Evolutionary conservation across 2,888 invertebrate genomes (phyloP), one percentile per base, ranked within the genome.

Genomic region (Drosophila rellima): DNA sequence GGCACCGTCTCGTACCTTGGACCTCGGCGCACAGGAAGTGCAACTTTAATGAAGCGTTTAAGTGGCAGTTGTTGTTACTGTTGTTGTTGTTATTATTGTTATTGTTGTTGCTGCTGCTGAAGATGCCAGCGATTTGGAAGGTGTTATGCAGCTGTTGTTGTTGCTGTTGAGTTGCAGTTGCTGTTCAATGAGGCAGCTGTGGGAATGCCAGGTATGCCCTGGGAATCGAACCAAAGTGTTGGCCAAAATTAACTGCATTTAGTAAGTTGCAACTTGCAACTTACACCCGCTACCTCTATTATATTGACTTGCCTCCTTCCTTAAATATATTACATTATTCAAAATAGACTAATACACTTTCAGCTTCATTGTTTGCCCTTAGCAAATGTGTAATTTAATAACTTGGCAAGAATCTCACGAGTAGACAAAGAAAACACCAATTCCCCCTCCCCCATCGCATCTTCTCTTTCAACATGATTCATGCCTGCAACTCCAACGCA

Each of bases 1-100:
- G 52, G 60, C 69, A 77, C 48, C 63, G 50, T 56, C 63, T 42
- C 33, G 45, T 67, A 42, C 50, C 37, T 55, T 51, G 50, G 45
- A 33, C 50, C 57, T 50, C 57, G 57, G 63, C 52, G 63, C 72
- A 81, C 84, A 88, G 85, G 84, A 88, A 88, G 87, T 81, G 82
- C 88, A 88, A 64, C 81, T 88, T 88, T 86, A 85, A 88, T 85
- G 87, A 88, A 85, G 87, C 87, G 87, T 88, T 88, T 86, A 85
- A 79, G 73, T 80, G 85, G 67, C 80, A 72, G 80, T 70, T 86
- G 79, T 72, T 72, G 77, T 73, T 60, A 52, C 48, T 37, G 45
- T 18, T 45, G 35, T 45, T 51, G 45, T 31, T 37, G 54, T 33
- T 54, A 23, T 17, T 37, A 7, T 23, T 23, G 23, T 23, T 23